Conservation (phyloP, 2,113 vertebrate species). For the Myrmecobius fasciatus region DNA sequence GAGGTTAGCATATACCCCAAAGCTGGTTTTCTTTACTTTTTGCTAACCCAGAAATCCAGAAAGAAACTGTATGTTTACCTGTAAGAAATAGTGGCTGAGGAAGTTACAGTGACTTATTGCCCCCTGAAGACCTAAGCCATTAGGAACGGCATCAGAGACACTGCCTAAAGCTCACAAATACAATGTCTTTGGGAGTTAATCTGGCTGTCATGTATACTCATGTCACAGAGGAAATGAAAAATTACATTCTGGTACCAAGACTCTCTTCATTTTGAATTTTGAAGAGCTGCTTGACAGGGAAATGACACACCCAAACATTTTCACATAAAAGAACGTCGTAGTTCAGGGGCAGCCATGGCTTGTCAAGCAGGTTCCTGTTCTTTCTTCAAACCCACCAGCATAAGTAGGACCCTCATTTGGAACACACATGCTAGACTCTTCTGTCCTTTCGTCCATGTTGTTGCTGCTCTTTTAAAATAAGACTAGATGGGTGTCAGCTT, state of each 20-base stretch:
- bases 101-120: slow-evolving; percentile 29
- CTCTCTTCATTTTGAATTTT: slow-evolving; percentile 53
- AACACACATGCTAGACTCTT: background rate
- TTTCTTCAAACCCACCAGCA: slow-evolving; percentile 26
- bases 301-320: slow-evolving; percentile 45
- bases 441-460: slow-evolving; percentile 15
- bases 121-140: slow-evolving; percentile 25
- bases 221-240: slow-evolving; percentile 51
- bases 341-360: background rate
- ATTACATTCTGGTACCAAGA: slow-evolving; percentile 32
- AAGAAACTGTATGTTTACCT: slow-evolving; percentile 40
- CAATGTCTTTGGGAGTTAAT: slow-evolving; percentile 28
- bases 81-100: background rate
- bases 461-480: slow-evolving; percentile 1
- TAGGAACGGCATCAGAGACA: slow-evolving; percentile 8
- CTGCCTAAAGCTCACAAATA: slow-evolving; percentile 26
- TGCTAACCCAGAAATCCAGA: slow-evolving; percentile 17
- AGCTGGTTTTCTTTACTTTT: slow-evolving; percentile 35
- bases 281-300: slow-evolving; percentile 42
- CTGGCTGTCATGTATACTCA: slow-evolving; percentile 41
- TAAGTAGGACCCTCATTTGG: background rate
- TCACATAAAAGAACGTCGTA: slow-evolving; percentile 35
- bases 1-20: background rate
- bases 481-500: background rate
- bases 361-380: background rate